Evolutionary conservation across 2,113 vertebrate genomes (phyloP), one percentile per base, ranked within the genome.

Genomic region (Ictalurus punctatus): DNA sequence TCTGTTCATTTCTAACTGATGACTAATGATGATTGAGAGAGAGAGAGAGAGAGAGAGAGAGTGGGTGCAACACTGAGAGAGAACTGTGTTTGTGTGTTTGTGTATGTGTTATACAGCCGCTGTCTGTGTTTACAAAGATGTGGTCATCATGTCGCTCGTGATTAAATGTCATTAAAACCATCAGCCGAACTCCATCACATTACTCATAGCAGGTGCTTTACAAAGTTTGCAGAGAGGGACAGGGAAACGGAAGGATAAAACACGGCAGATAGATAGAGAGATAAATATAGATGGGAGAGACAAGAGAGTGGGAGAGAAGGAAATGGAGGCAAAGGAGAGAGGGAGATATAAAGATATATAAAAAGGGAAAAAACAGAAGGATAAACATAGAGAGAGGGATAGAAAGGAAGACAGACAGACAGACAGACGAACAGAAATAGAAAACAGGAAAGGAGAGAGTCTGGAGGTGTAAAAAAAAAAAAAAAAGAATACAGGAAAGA

Each of bases 161-260:
- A 82, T 82, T 58, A 82, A 82, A 82, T 21, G 79, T 59, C 59
- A n/a, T 40, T 65, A 79, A 87, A 48, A 52, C 74, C 17, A 79
- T 79, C 56, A 30, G 74, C 44, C 30, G 0, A 21, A 19, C 52
- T 56, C 27, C 78, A 30, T 76, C 30, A 25, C 58, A 79, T 89
- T 85, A 82, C 67, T 63, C 73, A 58, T 48, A 74, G 48, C 74
- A 80, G 86, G 85, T 86, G 85, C 56, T 79, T 44, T 78, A 76
- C 37, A 56, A 56, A 6, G 30, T 16, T n/a, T 34, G 30, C 8
- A 63, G 19, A 65, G 34, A n/a, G 34, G 14, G 34, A 30, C 17
- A 52, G 25, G n/a, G 2, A n/a, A 12, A 27, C 5, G 48, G 63
- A 71, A 2, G 23, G 63, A 71, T 1, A 54, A 21, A 54, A 71